A percentile compares a stretch with the other conserved stretches of the same genome.
These are phyloP conservation scores for Xenus cinereus DNA, from an alignment of 2,113 vertebrate genomes.

Conservation along the genomic window DNA sequence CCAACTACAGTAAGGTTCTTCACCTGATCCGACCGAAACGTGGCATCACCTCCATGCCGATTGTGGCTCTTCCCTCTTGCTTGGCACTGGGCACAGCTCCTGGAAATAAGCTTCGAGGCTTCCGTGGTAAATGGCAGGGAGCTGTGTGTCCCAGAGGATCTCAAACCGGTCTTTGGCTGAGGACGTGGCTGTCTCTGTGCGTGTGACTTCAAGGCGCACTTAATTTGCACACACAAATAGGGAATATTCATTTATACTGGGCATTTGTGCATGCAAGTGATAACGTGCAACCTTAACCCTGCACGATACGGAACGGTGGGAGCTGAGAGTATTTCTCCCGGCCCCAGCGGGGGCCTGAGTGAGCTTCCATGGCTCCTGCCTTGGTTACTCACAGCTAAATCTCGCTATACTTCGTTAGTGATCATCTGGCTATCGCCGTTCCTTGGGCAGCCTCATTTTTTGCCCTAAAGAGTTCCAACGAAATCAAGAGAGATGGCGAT, in stretches of 20 bases:
- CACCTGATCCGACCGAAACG: rapidly evolving
- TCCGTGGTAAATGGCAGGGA: neutral
- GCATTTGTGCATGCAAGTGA: neutral
- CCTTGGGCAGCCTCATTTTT: neutral
- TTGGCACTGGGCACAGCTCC: neutral
- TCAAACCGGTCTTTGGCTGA: neutral
- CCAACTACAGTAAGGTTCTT: neutral
- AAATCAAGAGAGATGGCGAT: neutral
- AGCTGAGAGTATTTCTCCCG: neutral
- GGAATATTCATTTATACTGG: neutral
- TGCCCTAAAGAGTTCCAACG: neutral
- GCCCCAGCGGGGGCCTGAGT: neutral
- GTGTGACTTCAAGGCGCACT: neutral
- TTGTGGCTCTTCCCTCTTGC: neutral
- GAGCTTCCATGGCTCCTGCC: neutral
- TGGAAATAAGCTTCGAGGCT: neutral
- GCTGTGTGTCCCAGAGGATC: neutral
- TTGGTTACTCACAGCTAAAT: too few relatives aligned
- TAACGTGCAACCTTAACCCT: neutral
- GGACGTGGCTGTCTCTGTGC: rapidly evolving
- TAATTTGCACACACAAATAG: neutral
- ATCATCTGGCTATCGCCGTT: neutral
- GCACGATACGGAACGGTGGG: rapidly evolving
- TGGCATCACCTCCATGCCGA: rapidly evolving
- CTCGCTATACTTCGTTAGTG: rapidly evolving